phyloP scores from a whole-genome alignment of 1,140 invertebrate genomes.

The Bombus pyrosoma region DNA sequence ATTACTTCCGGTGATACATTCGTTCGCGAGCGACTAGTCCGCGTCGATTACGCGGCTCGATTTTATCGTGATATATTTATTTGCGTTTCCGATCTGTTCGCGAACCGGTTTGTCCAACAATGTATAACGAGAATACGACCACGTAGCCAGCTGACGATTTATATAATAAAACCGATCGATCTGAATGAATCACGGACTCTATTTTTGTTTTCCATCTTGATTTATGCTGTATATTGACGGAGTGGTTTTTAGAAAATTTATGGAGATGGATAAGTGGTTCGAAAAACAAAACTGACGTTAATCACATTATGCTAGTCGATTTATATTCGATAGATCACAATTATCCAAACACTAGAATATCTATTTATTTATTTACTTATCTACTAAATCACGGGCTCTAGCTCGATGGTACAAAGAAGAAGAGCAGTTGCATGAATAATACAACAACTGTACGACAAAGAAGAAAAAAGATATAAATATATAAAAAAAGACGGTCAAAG shows the following conservation, averaged over 20 bases:
- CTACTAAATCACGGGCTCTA: too few species aligned
- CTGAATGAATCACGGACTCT: neutral
- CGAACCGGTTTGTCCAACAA: slow-evolving; percentile 33
- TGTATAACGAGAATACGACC: neutral
- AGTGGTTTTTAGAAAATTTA: neutral
- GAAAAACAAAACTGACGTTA: neutral
- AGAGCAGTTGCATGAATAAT: too few species aligned
- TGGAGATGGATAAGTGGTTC: neutral
- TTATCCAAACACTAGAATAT: too few species aligned
- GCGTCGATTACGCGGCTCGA: slow-evolving; percentile 37
- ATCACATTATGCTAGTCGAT: neutral
- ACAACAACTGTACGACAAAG: too few species aligned
- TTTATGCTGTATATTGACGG: neutral
- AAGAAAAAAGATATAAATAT: too few species aligned
- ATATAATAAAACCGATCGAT: slow-evolving; percentile 4
- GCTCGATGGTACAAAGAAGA: too few species aligned
- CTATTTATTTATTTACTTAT: too few species aligned
- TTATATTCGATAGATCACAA: too few species aligned
- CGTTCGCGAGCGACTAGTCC: neutral
- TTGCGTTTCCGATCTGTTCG: slow-evolving; percentile 24
- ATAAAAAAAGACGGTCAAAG: too few species aligned
- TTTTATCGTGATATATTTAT: slow-evolving; percentile 48
- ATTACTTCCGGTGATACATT: slow-evolving; percentile 41
- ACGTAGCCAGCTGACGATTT: neutral
- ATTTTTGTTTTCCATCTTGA: neutral